Conservation (phyloP, 1,140 invertebrate species). For the Drosophila persimilis region DNA sequence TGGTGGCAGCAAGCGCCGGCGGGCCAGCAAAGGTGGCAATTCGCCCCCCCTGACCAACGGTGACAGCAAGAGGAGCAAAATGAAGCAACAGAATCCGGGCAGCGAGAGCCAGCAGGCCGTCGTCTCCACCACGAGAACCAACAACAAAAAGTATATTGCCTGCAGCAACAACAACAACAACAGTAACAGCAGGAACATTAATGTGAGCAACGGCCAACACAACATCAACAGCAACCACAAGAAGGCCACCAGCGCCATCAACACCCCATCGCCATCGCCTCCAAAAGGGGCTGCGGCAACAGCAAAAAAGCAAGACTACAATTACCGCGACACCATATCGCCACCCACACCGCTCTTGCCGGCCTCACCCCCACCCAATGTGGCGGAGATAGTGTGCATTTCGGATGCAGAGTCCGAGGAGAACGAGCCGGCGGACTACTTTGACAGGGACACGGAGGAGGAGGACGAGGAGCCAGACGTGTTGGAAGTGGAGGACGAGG, state of each 20-base stretch:
- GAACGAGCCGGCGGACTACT: conserved; percentile 43
- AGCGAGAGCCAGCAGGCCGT: not conserved
- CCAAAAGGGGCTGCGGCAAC: too few species aligned
- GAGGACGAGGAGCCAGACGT: conserved; percentile 44
- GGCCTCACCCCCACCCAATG: conserved; percentile 13
- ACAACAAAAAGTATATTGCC: conserved; percentile 9
- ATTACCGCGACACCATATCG: conserved; percentile 58
- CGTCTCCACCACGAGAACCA: not conserved
- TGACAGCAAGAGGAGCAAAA: conserved; percentile 37
- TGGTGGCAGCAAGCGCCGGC: conserved; percentile 39
- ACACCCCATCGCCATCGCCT: too few species aligned
- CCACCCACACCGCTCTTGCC: conserved; percentile 59
- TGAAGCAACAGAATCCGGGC: conserved; percentile 23
- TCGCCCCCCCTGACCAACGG: conserved; percentile 42
- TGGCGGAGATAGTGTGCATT: conserved; percentile 38
- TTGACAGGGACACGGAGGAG: conserved; percentile 59
- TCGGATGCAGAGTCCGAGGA: conserved; percentile 44
- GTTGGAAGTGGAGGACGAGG: conserved; percentile 21
- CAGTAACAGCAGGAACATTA: conserved; percentile 56
- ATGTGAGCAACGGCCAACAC: conserved; percentile 51
- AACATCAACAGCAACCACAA: conserved; percentile 37
- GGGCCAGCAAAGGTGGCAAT: conserved; percentile 28
- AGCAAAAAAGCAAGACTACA: conserved; percentile 27
- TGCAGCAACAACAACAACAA: conserved; percentile 40
- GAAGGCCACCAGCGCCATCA: too few species aligned